phyloP scores from a whole-genome alignment of 2,888 invertebrate genomes.

The Protonemura montana region DNA sequence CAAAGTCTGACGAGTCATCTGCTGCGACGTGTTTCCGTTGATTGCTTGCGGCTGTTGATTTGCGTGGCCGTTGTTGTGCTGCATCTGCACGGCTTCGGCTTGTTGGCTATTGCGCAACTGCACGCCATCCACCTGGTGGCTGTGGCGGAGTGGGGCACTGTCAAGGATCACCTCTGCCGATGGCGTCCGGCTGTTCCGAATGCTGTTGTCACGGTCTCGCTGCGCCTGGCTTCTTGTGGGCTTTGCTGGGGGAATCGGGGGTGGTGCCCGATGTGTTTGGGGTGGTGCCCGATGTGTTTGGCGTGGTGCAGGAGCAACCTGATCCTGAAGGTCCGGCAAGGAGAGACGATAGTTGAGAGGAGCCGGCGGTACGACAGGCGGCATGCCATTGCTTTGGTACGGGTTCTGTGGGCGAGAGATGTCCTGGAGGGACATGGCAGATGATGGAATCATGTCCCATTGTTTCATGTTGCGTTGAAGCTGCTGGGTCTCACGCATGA shows the following conservation, averaged over 20 bases:
- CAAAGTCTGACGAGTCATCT: conserved; percentile 75
- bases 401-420: conserved; percentile 63
- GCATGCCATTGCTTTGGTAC: conserved; percentile 57
- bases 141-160: conserved; percentile 36
- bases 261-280: conserved; percentile 52
- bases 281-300: conserved; percentile 22
- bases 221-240: conserved; percentile 59
- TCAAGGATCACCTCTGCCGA: conserved; percentile 62
- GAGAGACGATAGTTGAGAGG: conserved; percentile 65
- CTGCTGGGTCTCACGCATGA: conserved; percentile 67
- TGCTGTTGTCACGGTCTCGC: conserved; percentile 49
- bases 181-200: conserved; percentile 66
- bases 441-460: conserved; percentile 59
- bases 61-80: neutral
- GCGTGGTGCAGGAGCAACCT: neutral
- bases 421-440: conserved; percentile 60
- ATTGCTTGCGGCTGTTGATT: conserved; percentile 30
- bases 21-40: conserved; percentile 57
- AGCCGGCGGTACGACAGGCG: conserved; percentile 55
- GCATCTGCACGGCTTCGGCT: neutral
- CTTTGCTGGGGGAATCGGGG: conserved; percentile 66
- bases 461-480: conserved; percentile 58
- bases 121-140: neutral
- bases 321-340: conserved; percentile 64
- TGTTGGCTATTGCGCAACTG: neutral